Base-by-base conservation (phyloP, 2,888 invertebrate species). In the Hartigia nigra region DNA sequence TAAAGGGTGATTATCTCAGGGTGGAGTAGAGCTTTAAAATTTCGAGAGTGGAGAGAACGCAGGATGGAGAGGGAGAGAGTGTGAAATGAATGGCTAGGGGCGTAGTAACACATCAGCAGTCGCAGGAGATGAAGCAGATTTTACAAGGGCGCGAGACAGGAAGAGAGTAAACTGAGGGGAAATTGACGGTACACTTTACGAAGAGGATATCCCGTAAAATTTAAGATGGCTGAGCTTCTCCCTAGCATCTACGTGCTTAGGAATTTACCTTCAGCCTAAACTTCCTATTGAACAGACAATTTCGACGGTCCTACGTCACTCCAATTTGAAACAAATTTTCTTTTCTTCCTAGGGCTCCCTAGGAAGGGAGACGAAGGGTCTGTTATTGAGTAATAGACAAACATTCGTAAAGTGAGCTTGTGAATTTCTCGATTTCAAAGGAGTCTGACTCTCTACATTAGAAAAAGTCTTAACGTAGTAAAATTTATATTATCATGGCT, bases 171-270 rank as follows among this genome's bases (percentile, higher is more conserved):
- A 84, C 83, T 82, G 84, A 85, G 84, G 85, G 83, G 82, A 86
- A 88, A 88, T 88, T 85, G 87, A 87, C 86, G 84, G 83, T 78
- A 74, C 83, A 85, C 82, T 86, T 87, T 87, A 87, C 85, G 84
- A 79, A 55, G 23, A 55, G 55, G 55, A 55, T 23, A 55, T 55
- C 9, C 55, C 55, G 55, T 55, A 9, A 55, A 55, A 0, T 55
- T 55, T 9, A 23, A 55, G 55, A 55, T 55, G 9, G 55, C 23
- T 55, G 55, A 55, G 55, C 55, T 55, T 55, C 55, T 2, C 23
- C 23, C 55, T 23, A 55, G 55, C 23, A 55, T 55, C 23, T 55
- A n/a, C 55, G 55, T 23, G 55, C 9, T 55, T 23, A 55, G 55
- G 55, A 55, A 55, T 55, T 55, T 23, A 23, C 55, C 23, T 55